Percentiles rank a stretch among this genome's conserved stretches.
These are phyloP conservation scores for Smutsia temminckii DNA, from an alignment of 2,797 vertebrate species.

Conservation along the genomic window DNA sequence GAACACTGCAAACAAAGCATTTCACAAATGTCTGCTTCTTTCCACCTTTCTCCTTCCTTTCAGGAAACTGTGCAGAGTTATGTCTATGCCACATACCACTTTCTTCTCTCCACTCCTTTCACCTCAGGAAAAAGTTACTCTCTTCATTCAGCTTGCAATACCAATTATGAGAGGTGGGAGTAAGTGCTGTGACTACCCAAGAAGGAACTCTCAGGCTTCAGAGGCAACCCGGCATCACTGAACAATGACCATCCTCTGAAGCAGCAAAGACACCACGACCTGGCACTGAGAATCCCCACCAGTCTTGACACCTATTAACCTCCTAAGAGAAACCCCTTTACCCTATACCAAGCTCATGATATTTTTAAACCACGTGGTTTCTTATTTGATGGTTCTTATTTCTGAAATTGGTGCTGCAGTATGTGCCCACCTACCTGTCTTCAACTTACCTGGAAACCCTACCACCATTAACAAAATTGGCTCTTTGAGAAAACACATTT, in stretches of 20 bases:
- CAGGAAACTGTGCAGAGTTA: too few species aligned
- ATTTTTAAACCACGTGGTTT: neutral
- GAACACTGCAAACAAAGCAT: neutral
- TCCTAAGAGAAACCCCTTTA: neutral
- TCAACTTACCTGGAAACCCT: neutral
- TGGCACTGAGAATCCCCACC: too few species aligned
- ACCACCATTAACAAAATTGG: neutral
- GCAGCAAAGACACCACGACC: accelerated
- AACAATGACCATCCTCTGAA: neutral
- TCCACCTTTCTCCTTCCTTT: neutral
- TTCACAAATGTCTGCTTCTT: neutral
- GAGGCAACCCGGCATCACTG: accelerated
- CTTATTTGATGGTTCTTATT: neutral
- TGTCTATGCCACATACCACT: too few species aligned
- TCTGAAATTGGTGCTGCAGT: neutral
- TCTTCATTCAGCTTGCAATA: neutral
- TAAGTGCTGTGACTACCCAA: too few species aligned
- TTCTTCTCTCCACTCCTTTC: neutral
- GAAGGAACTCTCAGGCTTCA: neutral
- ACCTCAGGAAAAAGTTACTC: neutral
- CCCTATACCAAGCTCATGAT: neutral
- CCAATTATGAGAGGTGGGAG: neutral
- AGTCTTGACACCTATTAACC: neutral
- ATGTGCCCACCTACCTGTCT: neutral
- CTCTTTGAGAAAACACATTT: neutral